Evolutionary conservation across 2,113 vertebrate genomes (phyloP).

Genomic region (Takifugu flavidus): DNA sequence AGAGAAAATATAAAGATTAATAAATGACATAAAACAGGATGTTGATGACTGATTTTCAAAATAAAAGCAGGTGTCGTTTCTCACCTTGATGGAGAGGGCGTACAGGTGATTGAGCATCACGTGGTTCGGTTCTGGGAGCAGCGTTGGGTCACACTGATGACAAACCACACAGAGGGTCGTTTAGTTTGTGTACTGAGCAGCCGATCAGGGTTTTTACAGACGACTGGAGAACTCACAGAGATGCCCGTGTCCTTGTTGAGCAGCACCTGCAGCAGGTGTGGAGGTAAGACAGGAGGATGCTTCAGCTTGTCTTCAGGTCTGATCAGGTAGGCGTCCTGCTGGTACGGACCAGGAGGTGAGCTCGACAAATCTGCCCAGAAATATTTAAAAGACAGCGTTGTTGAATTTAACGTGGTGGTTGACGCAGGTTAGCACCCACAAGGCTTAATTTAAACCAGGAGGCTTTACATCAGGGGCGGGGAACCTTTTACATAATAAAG

Average conservation of each 20-base stretch:
- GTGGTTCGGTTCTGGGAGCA: slow-evolving; percentile 98
- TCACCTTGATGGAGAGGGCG: slow-evolving; percentile 94
- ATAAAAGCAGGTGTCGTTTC: neutral
- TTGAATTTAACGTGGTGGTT: no score
- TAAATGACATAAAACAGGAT: neutral
- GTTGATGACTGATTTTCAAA: neutral
- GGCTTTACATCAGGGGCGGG: no score
- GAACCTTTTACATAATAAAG: no score
- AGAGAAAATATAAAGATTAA: neutral
- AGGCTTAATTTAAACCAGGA: no score
- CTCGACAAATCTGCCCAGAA: slow-evolving; percentile 85
- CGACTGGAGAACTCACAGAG: slow-evolving; percentile 80
- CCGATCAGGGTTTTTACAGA: no score
- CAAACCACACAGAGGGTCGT: slow-evolving; percentile 8
- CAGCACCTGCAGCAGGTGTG: slow-evolving; percentile 95
- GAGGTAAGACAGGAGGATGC: slow-evolving; percentile 89
- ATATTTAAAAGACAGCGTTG: neutral
- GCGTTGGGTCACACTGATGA: slow-evolving; percentile 88
- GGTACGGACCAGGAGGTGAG: slow-evolving; percentile 93
- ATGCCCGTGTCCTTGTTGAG: slow-evolving; percentile 97
- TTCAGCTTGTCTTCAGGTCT: slow-evolving; percentile 88
- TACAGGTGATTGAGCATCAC: slow-evolving; percentile 98
- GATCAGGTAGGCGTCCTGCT: slow-evolving; percentile 85
- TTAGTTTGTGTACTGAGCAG: neutral
- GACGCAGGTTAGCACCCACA: no score